phyloP scores from a whole-genome alignment of 2,113 vertebrate genomes.

The Anoplopoma fimbria region DNA sequence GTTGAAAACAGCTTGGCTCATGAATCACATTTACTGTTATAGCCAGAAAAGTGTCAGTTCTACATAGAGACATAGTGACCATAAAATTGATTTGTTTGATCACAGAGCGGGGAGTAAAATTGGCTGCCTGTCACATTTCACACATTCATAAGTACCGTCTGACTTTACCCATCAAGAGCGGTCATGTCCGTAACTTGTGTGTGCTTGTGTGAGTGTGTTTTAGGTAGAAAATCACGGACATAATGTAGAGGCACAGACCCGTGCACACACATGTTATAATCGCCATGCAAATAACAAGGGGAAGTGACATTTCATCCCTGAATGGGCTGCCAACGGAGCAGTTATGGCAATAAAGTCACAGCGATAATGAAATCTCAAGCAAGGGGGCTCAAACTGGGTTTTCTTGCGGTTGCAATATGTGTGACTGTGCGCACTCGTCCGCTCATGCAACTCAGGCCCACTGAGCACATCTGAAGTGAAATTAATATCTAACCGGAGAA shows the following conservation, averaged over 20 bases:
- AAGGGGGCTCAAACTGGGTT: conserved; percentile 40
- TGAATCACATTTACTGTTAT: conserved; percentile 47
- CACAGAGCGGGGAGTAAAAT: conserved; percentile 42
- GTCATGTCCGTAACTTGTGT: not conserved
- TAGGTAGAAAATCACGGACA: not conserved
- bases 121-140: conserved; percentile 51
- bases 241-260: conserved; percentile 13
- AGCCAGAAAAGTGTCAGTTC: conserved; percentile 13
- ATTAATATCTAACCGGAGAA: conserved; percentile 65
- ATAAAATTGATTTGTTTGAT: conserved; percentile 53
- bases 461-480: conserved; percentile 64
- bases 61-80: not conserved
- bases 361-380: conserved; percentile 70
- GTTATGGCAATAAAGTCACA: conserved; percentile 60
- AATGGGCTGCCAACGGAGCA: conserved; percentile 31
- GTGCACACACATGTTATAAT: conserved; percentile 25
- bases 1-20: conserved; percentile 17
- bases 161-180: conserved; percentile 25
- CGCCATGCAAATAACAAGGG: conserved; percentile 52
- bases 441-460: conserved; percentile 46
- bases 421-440: conserved; percentile 58
- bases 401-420: conserved; percentile 1
- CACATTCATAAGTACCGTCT: conserved; percentile 35
- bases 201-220: not conserved
- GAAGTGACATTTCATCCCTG: conserved; percentile 66